Percentiles rank a stretch among this genome's conserved stretches.
Evolutionary conservation across 2,113 vertebrate species (phyloP).

Genomic region (Rhodinocichla rosea): DNA sequence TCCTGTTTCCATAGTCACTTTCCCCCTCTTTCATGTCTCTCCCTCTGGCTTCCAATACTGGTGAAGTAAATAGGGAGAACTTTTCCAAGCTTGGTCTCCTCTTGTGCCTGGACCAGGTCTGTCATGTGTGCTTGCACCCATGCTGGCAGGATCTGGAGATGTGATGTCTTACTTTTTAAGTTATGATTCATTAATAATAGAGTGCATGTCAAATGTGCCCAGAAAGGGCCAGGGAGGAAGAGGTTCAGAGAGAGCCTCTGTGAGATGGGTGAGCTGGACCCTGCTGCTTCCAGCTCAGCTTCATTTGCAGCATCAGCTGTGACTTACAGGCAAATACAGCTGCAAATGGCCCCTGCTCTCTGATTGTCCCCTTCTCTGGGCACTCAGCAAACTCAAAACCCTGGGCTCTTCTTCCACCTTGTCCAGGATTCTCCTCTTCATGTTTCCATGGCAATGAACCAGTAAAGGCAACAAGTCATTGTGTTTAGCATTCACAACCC

Average conservation of each 20-base stretch:
- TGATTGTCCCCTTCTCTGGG: background rate
- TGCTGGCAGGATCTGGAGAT: background rate
- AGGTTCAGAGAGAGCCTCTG: accelerated
- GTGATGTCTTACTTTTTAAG: background rate
- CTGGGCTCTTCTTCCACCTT: background rate
- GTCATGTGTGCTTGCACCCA: accelerated
- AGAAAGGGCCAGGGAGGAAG: background rate
- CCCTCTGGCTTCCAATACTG: background rate
- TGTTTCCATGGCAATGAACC: background rate
- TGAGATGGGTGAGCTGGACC: background rate
- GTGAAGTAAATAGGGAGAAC: background rate
- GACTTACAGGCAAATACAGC: background rate
- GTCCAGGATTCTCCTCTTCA: background rate
- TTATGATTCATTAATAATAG: background rate
- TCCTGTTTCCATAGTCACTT: background rate
- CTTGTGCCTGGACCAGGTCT: background rate
- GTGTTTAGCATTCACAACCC: background rate
- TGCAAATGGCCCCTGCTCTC: background rate
- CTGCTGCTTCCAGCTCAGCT: background rate
- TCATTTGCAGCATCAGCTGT: background rate
- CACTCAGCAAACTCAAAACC: background rate
- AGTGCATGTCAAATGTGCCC: background rate
- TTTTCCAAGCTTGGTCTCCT: background rate
- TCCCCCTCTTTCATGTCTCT: background rate
- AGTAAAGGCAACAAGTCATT: background rate